Conservation (phyloP, 2,113 vertebrate genomes). For the Theristicus caerulescens region DNA sequence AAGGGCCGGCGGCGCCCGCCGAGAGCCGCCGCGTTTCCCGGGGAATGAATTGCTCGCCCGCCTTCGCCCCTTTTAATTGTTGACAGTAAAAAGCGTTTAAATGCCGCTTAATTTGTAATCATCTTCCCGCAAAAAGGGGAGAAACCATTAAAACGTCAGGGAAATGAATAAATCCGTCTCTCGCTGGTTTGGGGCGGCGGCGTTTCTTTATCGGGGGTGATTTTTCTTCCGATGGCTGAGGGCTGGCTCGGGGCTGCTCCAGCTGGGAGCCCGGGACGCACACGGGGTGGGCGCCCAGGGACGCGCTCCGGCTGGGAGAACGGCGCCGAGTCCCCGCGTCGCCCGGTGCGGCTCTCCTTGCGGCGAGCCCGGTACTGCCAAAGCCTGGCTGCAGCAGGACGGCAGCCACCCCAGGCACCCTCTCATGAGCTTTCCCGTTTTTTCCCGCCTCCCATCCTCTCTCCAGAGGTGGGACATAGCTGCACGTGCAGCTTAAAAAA, state of each 20-base stretch:
- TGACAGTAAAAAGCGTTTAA: constrained; percentile 82
- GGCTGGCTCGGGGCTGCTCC: not conserved
- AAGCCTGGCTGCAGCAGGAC: not conserved
- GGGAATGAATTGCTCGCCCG: constrained; percentile 80
- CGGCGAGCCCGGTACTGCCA: not conserved
- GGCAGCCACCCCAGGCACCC: not conserved
- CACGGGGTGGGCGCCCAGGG: not conserved
- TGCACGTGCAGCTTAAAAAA: not conserved
- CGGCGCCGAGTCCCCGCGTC: rapidly evolving
- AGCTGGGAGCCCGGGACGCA: not conserved
- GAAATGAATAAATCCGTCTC: constrained; percentile 71
- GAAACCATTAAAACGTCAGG: constrained; percentile 79
- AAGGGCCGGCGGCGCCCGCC: constrained; percentile 57
- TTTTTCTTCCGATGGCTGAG: constrained; percentile 54
- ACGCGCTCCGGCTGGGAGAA: not conserved
- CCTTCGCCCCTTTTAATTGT: constrained; percentile 77
- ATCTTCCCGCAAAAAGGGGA: constrained; percentile 70
- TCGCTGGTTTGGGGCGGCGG: not conserved
- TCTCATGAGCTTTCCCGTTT: not conserved
- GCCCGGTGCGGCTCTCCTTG: not conserved
- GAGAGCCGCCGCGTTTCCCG: constrained; percentile 74
- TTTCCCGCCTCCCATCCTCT: not conserved
- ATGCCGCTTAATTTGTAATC: constrained; percentile 85
- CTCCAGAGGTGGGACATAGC: rapidly evolving
- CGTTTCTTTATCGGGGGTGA: constrained; percentile 54